Percentiles rank a stretch among this genome's conserved stretches.
These are phyloP conservation scores for Plectropomus leopardus DNA, from an alignment of 2,113 vertebrate species.

Conservation along the genomic window DNA sequence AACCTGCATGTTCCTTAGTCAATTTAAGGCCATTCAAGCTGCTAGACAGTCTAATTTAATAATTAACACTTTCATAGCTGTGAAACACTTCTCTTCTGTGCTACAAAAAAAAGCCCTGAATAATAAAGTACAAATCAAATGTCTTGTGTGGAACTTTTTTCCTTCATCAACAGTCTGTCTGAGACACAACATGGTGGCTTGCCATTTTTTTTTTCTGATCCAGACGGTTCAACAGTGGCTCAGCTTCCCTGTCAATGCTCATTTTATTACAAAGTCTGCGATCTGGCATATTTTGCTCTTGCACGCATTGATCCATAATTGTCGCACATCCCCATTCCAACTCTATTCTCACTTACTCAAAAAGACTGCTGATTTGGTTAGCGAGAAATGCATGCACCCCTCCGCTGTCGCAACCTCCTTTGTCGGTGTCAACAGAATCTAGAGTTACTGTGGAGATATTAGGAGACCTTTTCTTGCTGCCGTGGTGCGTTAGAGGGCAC, in stretches of 20 bases:
- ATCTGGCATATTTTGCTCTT: constrained; percentile 53
- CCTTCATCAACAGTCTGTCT: constrained; percentile 19
- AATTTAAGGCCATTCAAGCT: constrained; percentile 5
- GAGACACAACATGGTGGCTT: constrained; percentile 32
- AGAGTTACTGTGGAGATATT: constrained; percentile 76
- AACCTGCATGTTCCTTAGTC: background rate
- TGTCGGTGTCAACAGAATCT: constrained; percentile 81
- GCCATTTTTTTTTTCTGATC: constrained; percentile 14
- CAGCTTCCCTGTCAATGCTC: constrained; percentile 50
- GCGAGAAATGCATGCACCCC: constrained; percentile 2
- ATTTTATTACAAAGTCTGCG: constrained; percentile 58
- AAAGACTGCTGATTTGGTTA: constrained; percentile 66
- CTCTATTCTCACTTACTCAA: constrained; percentile 49
- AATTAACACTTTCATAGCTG: constrained; percentile 2
- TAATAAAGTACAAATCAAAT: constrained; percentile 8
- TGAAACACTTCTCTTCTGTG: constrained; percentile 17
- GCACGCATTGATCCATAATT: constrained; percentile 51
- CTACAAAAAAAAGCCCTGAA: background rate
- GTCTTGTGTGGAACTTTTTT: constrained; percentile 7
- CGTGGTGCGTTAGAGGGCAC: constrained; percentile 75
- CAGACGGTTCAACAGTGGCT: constrained; percentile 22
- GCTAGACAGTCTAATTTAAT: constrained; percentile 13
- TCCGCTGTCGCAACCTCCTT: constrained; percentile 59
- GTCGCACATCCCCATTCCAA: constrained; percentile 33
- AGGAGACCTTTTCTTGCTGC: constrained; percentile 73